A percentile compares a stretch with the other conserved stretches of the same genome.
Conservation (phyloP, 2,797 vertebrate species). For the Chromis chromis region DNA sequence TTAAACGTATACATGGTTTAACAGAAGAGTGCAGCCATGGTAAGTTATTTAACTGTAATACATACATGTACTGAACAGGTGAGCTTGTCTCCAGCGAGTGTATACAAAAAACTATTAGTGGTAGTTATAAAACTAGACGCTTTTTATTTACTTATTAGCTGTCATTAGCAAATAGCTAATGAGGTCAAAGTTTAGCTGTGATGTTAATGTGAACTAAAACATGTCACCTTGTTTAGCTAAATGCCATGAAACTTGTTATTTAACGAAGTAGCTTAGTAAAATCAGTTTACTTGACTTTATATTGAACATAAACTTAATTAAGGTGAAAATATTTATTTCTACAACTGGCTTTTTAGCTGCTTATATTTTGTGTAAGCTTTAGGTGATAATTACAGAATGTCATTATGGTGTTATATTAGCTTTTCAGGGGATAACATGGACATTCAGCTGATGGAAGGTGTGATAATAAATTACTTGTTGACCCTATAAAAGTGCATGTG, state of each 20-base stretch:
- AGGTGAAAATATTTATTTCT: too few relatives aligned
- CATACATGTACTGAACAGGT: not conserved
- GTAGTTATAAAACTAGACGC: not conserved
- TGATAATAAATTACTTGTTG: too few relatives aligned
- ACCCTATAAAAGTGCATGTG: too few relatives aligned
- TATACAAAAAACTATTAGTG: not conserved
- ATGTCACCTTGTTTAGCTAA: not conserved
- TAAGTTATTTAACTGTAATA: constrained; percentile 36
- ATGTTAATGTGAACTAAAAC: not conserved
- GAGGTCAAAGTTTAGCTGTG: not conserved
- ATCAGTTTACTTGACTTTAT: not conserved
- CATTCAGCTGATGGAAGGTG: too few relatives aligned
- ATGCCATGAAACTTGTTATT: not conserved
- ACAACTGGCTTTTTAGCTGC: too few relatives aligned
- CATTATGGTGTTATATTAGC: too few relatives aligned
- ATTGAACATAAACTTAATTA: not conserved
- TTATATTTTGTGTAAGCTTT: too few relatives aligned
- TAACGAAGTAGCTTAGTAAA: not conserved
- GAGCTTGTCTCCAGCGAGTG: not conserved
- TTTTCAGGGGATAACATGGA: too few relatives aligned
- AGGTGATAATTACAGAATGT: too few relatives aligned
- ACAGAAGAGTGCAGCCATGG: constrained; percentile 48
- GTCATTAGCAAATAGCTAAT: constrained; percentile 18
- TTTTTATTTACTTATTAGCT: constrained; percentile 7
- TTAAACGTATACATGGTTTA: not conserved